Conservation (phyloP, 2,888 invertebrate genomes). For the Lepidocyrtinus sp. region DNA sequence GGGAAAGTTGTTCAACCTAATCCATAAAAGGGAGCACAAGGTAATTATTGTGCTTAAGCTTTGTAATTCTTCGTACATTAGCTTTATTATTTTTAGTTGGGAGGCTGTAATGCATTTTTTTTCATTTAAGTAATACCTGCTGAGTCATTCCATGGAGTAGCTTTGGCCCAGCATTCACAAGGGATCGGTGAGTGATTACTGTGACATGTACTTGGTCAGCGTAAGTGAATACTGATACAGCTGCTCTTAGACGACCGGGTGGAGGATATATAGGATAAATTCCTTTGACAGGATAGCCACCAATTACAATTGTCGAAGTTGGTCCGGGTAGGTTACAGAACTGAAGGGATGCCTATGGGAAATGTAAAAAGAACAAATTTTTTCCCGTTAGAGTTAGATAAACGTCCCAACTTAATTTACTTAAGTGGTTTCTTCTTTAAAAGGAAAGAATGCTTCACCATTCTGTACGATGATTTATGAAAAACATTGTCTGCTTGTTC, state of each 20-base stretch:
- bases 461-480: no score
- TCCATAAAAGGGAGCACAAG: neutral
- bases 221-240: conserved; percentile 75
- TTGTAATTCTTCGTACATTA: neutral
- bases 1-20: conserved; percentile 73
- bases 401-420: neutral
- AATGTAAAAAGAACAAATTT: conserved; percentile 17
- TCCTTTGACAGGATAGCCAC: conserved; percentile 72
- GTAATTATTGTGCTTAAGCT: neutral
- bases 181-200: conserved; percentile 73
- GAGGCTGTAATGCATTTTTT: no score
- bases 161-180: conserved; percentile 66
- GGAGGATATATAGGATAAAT: conserved; percentile 74
- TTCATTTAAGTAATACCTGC: conserved; percentile 62
- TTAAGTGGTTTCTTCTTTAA: conserved; percentile 2
- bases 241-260: conserved; percentile 73
- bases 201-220: conserved; percentile 75
- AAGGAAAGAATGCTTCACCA: neutral
- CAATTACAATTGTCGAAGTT: conserved; percentile 73
- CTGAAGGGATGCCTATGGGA: conserved; percentile 71
- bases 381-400: neutral
- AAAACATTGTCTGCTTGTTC: no score
- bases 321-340: conserved; percentile 75
- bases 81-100: no score
- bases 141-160: conserved; percentile 64